Conservation (phyloP, 2,113 vertebrate species). For the Glaucidium brasilianum region DNA sequence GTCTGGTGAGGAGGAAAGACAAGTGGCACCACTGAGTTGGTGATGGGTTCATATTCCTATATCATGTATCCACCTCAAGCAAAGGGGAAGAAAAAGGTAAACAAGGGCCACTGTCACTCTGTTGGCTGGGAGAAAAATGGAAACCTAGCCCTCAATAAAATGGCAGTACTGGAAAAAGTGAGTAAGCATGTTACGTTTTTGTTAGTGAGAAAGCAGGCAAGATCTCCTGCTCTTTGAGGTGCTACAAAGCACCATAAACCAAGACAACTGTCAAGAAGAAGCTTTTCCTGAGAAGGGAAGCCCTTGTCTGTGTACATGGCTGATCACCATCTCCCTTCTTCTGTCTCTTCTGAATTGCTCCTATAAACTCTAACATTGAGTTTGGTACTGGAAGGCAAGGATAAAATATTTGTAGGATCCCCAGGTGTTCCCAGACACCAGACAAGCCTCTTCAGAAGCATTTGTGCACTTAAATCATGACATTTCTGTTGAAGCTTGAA, state of each 20-base stretch:
- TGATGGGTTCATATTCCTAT: neutral
- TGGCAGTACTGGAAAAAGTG: neutral
- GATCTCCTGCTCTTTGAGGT: neutral
- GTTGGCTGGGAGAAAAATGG: neutral
- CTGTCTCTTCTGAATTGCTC: neutral
- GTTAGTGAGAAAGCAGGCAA: neutral
- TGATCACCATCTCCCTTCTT: neutral
- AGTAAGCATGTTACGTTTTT: neutral
- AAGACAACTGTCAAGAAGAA: neutral
- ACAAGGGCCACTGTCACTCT: neutral
- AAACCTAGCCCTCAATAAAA: neutral
- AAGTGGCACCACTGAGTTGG: neutral
- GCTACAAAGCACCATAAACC: neutral
- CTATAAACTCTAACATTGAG: neutral
- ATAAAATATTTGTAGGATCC: neutral
- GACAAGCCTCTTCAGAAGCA: neutral
- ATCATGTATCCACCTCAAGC: neutral
- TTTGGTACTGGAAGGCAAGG: neutral
- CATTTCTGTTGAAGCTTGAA: neutral
- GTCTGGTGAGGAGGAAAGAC: neutral
- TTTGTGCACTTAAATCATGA: neutral
- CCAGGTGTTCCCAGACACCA: neutral
- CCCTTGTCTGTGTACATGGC: accelerated
- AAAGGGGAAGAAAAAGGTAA: neutral
- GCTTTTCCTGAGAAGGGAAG: neutral